These are phyloP conservation scores for Microtus ochrogaster DNA, from an alignment of 2,113 vertebrate genomes.

Conservation along the genomic window DNA sequence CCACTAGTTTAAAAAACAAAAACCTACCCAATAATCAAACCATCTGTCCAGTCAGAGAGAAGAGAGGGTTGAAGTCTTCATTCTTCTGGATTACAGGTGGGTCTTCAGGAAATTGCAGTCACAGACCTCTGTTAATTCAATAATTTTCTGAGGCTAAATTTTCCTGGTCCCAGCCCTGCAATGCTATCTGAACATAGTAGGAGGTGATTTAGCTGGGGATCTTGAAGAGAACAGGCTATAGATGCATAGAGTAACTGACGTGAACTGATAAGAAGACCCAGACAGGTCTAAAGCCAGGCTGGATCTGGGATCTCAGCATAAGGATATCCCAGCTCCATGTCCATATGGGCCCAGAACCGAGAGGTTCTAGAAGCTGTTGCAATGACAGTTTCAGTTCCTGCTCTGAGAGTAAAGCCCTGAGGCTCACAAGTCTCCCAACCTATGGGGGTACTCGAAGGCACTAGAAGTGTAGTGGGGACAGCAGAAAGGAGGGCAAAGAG, in stretches of 20 bases:
- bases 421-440: not conserved
- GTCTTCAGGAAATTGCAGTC: not conserved
- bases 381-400: too few relatives aligned
- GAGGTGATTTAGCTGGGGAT: not conserved
- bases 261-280: not conserved
- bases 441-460: fast-evolving
- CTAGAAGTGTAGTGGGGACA: fast-evolving
- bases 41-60: too few relatives aligned
- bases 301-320: not conserved
- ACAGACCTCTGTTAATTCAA: too few relatives aligned
- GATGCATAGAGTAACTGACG: not conserved
- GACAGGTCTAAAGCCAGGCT: not conserved
- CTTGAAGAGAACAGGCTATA: not conserved
- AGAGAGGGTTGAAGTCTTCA: too few relatives aligned
- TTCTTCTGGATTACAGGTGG: not conserved
- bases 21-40: too few relatives aligned
- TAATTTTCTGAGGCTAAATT: not conserved
- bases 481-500: not conserved
- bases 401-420: not conserved
- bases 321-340: too few relatives aligned
- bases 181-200: not conserved
- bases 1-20: too few relatives aligned
- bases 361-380: too few relatives aligned
- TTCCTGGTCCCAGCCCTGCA: not conserved
- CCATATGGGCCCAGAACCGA: not conserved